Base-by-base conservation (phyloP, 1,140 invertebrate genomes). In the Episyrphus balteatus region DNA sequence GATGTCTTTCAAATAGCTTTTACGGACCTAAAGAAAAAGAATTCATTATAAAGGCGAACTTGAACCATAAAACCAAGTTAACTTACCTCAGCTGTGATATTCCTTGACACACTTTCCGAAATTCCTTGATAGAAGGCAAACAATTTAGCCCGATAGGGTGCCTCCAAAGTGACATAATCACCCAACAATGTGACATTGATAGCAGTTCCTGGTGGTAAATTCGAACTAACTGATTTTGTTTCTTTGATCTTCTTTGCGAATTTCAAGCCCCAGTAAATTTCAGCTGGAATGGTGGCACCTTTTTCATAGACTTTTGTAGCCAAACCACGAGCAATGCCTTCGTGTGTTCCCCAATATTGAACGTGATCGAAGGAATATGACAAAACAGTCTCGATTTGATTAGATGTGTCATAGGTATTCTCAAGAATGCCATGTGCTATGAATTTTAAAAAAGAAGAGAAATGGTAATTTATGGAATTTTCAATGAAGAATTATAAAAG, bases 261-360 rank as follows among this genome's bases (percentile, higher is more conserved):
- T 18, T 74, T 73, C 17, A 81, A 74, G 3, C 80, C 83, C 84
- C 85, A 88, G 49, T 75, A 73, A 44, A 84, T 77, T 50, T 80
- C 72, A 0, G 76, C 72, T 5, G 78, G 63, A 26, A 57, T 56
- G 0, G 72, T 71, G 5, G 74, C 75, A 52, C 84, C 79, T 15
- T 68, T 70, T 47, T 81, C 66, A 33, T 68, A 75, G 42, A 88
- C 78, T 13, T 72, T 78, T 10, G 84, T 86, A 46, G 80, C 79
- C 42, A 88, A 63, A 1, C 83, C 85, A 45, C 79, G 83, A 6
- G 84, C 73, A 46, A 87, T 80, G 0, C 79, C 84, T 49, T 84
- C 80, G 1, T 82, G 80, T 47, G 86, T 82, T 19, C 85, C 85
- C 84, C 85, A 88, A 57, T 81, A 81, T 42, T 83, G 67, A 0